Evolutionary conservation across 2,113 vertebrate genomes (phyloP).

Genomic region (Halichoerus grypus): DNA sequence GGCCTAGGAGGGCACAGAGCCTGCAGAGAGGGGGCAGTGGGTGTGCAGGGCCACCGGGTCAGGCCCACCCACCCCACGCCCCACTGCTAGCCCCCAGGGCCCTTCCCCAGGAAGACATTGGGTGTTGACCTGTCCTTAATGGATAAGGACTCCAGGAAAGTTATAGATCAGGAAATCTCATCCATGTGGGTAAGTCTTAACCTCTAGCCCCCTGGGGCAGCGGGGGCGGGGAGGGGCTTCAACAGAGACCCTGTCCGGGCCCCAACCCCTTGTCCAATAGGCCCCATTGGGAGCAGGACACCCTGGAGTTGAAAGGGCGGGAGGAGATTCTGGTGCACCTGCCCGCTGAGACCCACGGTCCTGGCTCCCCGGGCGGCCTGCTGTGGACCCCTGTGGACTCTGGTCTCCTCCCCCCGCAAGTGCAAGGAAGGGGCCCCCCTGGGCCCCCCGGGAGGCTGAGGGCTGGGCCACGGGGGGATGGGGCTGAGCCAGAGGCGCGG

Average conservation of each 20-base stretch:
- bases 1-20: background rate
- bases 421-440: background rate
- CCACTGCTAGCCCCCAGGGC: accelerated
- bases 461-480: background rate
- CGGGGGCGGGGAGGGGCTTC: too few relatives aligned
- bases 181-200: background rate
- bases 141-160: background rate
- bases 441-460: background rate
- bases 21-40: background rate
- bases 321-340: background rate
- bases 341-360: background rate
- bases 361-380: accelerated
- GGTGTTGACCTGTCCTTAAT: background rate
- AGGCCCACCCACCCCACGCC: background rate
- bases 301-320: accelerated
- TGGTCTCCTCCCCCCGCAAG: background rate
- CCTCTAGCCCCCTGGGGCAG: too few relatives aligned
- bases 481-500: background rate
- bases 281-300: background rate
- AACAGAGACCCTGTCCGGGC: background rate
- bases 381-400: too few relatives aligned
- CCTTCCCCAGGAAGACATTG: background rate
- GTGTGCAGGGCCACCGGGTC: background rate
- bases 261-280: accelerated
- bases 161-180: too few relatives aligned